These are phyloP conservation scores for Macroramphosus scolopax DNA, from an alignment of 2,797 vertebrate genomes.

Conservation along the genomic window DNA sequence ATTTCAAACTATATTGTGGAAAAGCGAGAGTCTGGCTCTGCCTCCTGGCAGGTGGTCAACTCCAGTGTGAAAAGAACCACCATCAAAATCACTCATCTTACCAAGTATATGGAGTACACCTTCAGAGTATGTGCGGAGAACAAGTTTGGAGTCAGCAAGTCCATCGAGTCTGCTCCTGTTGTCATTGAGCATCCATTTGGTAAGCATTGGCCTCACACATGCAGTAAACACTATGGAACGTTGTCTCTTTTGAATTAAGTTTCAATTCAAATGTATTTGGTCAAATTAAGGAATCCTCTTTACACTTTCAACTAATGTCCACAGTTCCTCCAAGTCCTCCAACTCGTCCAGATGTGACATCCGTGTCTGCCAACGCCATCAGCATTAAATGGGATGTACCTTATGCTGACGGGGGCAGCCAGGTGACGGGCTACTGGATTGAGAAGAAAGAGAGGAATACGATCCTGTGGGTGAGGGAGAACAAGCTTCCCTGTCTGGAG, in stretches of 20 bases:
- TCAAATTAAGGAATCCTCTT: background rate
- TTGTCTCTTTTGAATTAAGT: too few species aligned
- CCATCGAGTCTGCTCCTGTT: conserved; percentile 87
- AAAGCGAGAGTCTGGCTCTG: conserved; percentile 94
- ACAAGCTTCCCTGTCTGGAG: conserved; percentile 93
- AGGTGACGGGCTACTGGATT: conserved; percentile 95
- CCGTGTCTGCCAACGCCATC: conserved; percentile 87
- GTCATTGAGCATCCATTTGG: conserved; percentile 97
- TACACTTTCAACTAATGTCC: conserved; percentile 2
- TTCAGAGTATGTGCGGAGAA: conserved; percentile 98
- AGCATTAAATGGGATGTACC: conserved; percentile 95
- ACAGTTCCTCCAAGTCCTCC: conserved; percentile 95
- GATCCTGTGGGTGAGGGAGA: conserved; percentile 98
- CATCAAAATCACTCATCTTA: conserved; percentile 95
- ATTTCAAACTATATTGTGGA: conserved; percentile 98
- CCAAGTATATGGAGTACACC: conserved; percentile 98
- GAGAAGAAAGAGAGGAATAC: conserved; percentile 99
- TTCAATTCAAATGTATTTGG: background rate
- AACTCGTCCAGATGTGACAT: conserved; percentile 90
- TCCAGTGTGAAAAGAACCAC: conserved; percentile 97
- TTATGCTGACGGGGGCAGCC: conserved; percentile 95
- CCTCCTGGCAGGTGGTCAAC: conserved; percentile 96
- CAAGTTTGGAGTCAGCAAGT: conserved; percentile 98
- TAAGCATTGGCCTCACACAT: conserved; percentile 68
- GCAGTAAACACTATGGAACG: background rate